Conservation (phyloP, 2,888 invertebrate genomes). For the Mermis nigrescens region DNA sequence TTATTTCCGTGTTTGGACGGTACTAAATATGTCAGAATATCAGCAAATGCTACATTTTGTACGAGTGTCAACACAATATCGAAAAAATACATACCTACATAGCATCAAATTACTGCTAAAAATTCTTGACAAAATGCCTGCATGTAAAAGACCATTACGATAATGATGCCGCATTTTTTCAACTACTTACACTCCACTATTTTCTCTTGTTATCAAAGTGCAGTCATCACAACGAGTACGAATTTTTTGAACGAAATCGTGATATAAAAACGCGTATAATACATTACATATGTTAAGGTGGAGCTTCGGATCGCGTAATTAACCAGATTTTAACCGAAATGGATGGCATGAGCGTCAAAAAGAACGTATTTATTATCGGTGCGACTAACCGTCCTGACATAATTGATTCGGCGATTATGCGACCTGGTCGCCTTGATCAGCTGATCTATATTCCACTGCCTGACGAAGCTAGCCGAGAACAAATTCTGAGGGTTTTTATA, state of each 20-base stretch:
- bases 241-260: background rate
- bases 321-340: conserved; percentile 99
- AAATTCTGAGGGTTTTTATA: conserved; percentile 63
- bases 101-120: too few relatives aligned
- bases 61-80: too few relatives aligned
- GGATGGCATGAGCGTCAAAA: conserved; percentile 99
- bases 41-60: too few relatives aligned
- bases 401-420: conserved; percentile 92
- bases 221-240: background rate
- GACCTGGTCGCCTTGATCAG: conserved; percentile 95
- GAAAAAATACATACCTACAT: too few relatives aligned
- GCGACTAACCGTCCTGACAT: conserved; percentile 77
- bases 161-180: too few relatives aligned
- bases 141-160: too few relatives aligned
- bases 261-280: background rate
- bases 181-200: too few relatives aligned
- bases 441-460: conserved; percentile 98
- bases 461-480: conserved; percentile 88
- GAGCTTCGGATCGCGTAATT: conserved; percentile 94
- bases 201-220: too few relatives aligned
- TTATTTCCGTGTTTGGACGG: too few relatives aligned
- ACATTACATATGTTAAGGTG: conserved; percentile 40
- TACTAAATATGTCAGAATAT: too few relatives aligned
- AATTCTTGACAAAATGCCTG: too few relatives aligned
- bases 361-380: conserved; percentile 98